Percentiles rank a stretch among this genome's conserved stretches.
Conservation (phyloP, 2,113 vertebrate genomes). For the Microcebus lehilahytsara region DNA sequence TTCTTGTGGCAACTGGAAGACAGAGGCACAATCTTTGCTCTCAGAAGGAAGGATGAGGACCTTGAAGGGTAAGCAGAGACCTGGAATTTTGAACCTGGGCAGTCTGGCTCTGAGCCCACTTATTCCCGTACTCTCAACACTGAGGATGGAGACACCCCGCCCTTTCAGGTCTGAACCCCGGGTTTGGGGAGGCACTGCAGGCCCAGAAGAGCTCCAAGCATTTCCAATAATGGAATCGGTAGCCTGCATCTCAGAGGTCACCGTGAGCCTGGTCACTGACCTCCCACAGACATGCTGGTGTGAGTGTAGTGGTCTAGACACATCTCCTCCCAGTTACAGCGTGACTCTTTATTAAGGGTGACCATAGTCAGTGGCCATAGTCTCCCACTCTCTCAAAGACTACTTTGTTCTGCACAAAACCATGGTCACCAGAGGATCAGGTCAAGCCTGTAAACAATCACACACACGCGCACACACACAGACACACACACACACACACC, state of each 20-base stretch:
- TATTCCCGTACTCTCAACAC: no score
- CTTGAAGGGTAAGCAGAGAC: no score
- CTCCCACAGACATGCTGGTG: background rate
- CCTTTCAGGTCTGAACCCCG: background rate
- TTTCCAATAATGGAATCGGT: background rate
- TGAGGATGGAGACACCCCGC: background rate
- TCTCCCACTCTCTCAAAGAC: background rate
- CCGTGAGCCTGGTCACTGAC: fast-evolving
- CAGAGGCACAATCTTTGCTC: background rate
- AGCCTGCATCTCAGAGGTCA: background rate
- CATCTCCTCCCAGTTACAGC: background rate
- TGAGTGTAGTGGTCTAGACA: background rate
- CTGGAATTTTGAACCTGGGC: background rate
- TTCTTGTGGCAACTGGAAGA: background rate
- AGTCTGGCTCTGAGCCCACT: background rate
- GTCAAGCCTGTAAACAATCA: background rate
- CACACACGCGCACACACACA: no score
- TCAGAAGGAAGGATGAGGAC: background rate
- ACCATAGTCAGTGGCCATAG: background rate
- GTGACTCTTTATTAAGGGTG: background rate
- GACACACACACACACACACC: no score
- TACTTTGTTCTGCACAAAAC: background rate
- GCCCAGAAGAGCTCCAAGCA: background rate
- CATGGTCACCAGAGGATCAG: background rate
- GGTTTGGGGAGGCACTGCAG: background rate